These are phyloP conservation scores for Anguilla anguilla DNA, from an alignment of 2,797 vertebrate genomes.

Conservation along the genomic window DNA sequence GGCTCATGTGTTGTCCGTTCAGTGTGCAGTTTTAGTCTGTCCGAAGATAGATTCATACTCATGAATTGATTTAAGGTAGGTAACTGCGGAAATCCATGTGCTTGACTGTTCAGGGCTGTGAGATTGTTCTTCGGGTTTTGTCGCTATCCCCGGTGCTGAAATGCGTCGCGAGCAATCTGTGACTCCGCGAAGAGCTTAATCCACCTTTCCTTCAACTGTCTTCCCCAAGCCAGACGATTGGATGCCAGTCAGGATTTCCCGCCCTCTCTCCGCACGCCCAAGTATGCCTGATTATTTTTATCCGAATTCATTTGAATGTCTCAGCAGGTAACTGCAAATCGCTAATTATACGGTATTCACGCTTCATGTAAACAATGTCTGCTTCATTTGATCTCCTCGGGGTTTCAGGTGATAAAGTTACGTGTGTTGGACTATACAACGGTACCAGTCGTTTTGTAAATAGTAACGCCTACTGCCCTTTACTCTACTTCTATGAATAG, in stretches of 20 bases:
- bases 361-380: not conserved
- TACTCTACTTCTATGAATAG: not conserved
- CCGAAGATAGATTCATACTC: not conserved
- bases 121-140: not conserved
- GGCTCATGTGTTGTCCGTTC: not conserved
- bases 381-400: not conserved
- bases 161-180: not conserved
- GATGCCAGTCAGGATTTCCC: not conserved
- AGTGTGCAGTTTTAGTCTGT: not conserved
- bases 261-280: not conserved
- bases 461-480: not conserved
- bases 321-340: not conserved
- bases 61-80: not conserved
- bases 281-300: not conserved
- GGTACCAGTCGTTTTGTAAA: not conserved
- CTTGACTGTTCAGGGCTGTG: constrained; percentile 1
- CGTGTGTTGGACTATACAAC: not conserved
- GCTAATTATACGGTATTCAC: not conserved
- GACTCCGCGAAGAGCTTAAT: not conserved
- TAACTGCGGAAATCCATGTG: not conserved
- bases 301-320: not conserved
- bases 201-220: not conserved
- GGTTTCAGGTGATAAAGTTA: not conserved
- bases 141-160: constrained; percentile 60
- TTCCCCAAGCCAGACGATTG: constrained; percentile 14